Conservation (phyloP, 1,140 invertebrate species). For the Papilio dardanus region DNA sequence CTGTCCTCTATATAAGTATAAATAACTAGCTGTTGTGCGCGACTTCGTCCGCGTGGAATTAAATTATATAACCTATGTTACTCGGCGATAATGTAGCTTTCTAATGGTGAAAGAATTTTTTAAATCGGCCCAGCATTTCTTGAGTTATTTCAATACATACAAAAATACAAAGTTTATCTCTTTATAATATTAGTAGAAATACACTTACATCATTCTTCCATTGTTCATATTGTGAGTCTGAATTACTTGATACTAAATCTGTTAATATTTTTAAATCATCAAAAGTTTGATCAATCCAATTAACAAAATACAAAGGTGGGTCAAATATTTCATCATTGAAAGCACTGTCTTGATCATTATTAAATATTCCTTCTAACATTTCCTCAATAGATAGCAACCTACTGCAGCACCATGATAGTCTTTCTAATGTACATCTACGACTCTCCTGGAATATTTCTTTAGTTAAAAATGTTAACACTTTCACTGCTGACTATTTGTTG, state of each 20-base stretch:
- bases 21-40: too few relatives aligned
- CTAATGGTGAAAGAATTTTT: too few relatives aligned
- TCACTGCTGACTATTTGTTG: background rate
- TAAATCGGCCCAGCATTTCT: too few relatives aligned
- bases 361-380: slow-evolving; percentile 44
- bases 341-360: slow-evolving; percentile 39
- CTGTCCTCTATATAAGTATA: too few relatives aligned
- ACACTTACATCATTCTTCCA: slow-evolving; percentile 65
- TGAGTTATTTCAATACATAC: too few relatives aligned
- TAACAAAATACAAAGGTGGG: slow-evolving; percentile 74
- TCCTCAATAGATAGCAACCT: slow-evolving; percentile 59
- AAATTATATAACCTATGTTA: too few relatives aligned
- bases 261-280: slow-evolving; percentile 65
- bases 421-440: slow-evolving; percentile 8
- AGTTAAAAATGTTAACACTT: background rate
- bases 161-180: too few relatives aligned
- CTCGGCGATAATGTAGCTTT: too few relatives aligned
- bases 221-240: slow-evolving; percentile 47
- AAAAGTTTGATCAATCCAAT: slow-evolving; percentile 79
- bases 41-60: too few relatives aligned
- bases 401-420: slow-evolving; percentile 33
- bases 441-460: slow-evolving; percentile 56
- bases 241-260: slow-evolving; percentile 56
- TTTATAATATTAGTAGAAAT: background rate
- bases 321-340: slow-evolving; percentile 53